Conservation (phyloP, 2,888 invertebrate species). For the Philonicus albiceps region DNA sequence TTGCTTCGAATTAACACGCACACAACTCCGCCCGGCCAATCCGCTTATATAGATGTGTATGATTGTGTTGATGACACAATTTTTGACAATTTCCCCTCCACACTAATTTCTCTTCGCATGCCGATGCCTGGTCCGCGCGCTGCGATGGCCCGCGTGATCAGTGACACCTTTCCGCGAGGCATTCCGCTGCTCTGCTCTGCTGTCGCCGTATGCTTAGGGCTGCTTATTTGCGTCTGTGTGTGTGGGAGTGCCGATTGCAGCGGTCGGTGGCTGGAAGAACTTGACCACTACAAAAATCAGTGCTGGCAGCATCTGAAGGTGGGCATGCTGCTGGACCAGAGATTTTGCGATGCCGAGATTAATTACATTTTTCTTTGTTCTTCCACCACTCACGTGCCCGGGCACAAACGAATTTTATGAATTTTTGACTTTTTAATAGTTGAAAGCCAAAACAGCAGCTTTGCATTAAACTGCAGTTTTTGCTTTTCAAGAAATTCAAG, state of each 20-base stretch:
- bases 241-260: neutral
- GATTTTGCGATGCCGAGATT: neutral
- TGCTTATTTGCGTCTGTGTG: neutral
- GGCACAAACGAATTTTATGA: too few relatives aligned
- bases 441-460: too few relatives aligned
- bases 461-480: too few relatives aligned
- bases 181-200: neutral
- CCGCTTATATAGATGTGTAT: neutral
- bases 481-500: too few relatives aligned
- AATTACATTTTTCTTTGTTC: too few relatives aligned
- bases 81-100: slow-evolving; percentile 5
- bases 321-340: neutral
- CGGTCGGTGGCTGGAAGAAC: neutral
- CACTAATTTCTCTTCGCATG: neutral
- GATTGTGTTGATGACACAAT: slow-evolving; percentile 2
- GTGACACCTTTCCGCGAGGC: neutral
- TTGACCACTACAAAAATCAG: slow-evolving; percentile 2
- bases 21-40: neutral
- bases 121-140: neutral
- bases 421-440: too few relatives aligned
- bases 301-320: neutral
- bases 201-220: too few relatives aligned
- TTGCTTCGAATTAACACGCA: neutral
- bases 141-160: neutral
- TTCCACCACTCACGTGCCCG: too few relatives aligned